phyloP scores from a whole-genome alignment of 2,113 vertebrate genomes.

The Anolis carolinensis region DNA sequence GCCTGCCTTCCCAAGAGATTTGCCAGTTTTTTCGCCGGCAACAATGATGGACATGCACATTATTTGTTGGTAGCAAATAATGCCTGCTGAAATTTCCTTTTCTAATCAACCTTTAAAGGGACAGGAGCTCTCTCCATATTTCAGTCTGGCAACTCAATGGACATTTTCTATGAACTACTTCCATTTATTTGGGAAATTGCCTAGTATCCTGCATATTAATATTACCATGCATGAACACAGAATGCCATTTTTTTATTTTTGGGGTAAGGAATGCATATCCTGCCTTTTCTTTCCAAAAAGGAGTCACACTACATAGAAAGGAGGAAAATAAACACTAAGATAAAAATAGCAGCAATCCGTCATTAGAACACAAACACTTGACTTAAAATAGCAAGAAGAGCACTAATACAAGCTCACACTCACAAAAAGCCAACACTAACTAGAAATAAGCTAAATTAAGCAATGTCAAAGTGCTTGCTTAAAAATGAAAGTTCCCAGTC shows the following conservation, averaged over 20 bases:
- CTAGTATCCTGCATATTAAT: background rate
- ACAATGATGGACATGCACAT: no score
- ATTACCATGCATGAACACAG: background rate
- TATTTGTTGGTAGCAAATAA: no score
- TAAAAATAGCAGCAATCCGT: background rate
- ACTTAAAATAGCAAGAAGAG: background rate
- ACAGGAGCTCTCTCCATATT: no score
- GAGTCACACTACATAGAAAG: background rate
- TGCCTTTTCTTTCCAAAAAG: background rate
- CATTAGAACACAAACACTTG: background rate
- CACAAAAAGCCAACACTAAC: background rate
- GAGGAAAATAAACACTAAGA: background rate
- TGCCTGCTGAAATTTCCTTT: no score
- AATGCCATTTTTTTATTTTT: background rate
- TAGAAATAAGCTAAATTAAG: background rate
- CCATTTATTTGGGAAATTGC: background rate
- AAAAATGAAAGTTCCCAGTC: background rate
- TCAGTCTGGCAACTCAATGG: no score
- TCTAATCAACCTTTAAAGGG: no score
- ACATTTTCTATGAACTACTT: background rate
- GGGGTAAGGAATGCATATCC: background rate
- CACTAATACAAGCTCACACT: background rate
- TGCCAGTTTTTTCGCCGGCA: no score
- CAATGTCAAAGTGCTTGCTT: background rate
- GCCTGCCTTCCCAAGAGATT: no score